phyloP scores from a whole-genome alignment of 92 coral and sea anemone species.

The Metridium senile region DNA sequence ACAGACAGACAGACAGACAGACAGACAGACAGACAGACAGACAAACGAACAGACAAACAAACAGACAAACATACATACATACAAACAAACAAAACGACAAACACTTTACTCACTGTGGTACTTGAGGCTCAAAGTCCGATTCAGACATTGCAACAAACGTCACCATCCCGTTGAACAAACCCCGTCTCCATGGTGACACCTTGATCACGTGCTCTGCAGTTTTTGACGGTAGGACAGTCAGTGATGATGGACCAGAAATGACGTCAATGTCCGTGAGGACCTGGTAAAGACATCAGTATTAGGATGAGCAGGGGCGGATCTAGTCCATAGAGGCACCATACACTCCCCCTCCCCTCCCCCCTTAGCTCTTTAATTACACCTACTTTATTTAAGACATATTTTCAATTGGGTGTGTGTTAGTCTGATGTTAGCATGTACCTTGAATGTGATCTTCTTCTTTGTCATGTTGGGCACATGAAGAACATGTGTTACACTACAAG shows the following conservation, averaged over 20 bases:
- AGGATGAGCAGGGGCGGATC: too few species aligned
- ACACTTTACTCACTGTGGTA: slow-evolving; percentile 51
- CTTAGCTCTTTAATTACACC: too few species aligned
- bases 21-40: too few species aligned
- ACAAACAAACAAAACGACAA: too few species aligned
- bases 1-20: too few species aligned
- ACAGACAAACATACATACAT: too few species aligned
- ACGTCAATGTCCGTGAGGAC: slow-evolving; percentile 89
- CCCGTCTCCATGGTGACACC: slow-evolving; percentile 98
- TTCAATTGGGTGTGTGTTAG: too few species aligned
- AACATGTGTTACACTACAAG: slow-evolving; percentile 60
- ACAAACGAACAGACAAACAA: too few species aligned
- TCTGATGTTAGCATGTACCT: slow-evolving; percentile 43
- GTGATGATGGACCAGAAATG: slow-evolving; percentile 71
- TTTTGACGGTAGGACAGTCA: slow-evolving; percentile 83
- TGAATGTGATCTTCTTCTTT: slow-evolving; percentile 75
- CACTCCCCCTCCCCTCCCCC: too few species aligned
- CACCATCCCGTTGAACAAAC: slow-evolving; percentile 78
- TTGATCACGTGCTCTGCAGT: slow-evolving; percentile 83
- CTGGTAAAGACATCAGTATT: slow-evolving; percentile 44
- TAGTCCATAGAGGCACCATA: too few species aligned
- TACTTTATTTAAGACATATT: too few species aligned
- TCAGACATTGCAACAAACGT: slow-evolving; percentile 72
- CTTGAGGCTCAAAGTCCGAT: slow-evolving; percentile 26
- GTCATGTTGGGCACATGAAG: slow-evolving; percentile 87